Base-by-base conservation (phyloP, 1,140 invertebrate species). In the Papilio machaon region DNA sequence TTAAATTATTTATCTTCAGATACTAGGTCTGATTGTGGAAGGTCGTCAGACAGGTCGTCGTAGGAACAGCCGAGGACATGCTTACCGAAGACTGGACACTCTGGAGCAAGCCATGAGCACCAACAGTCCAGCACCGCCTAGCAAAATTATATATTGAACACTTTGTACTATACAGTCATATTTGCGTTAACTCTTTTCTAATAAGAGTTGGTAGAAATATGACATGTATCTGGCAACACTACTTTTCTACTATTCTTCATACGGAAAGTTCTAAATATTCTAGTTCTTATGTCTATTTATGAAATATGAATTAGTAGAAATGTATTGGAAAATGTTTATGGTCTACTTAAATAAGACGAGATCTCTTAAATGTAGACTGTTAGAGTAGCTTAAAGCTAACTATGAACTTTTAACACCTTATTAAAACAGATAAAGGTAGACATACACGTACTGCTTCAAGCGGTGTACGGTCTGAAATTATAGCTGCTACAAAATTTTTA, bases 71-170 rank as follows among this genome's bases (percentile, higher is more conserved):
- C 85, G 93, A 1, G 92, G 92, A 0, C 92, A 92, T 81, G 89
- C 92, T 4, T 94, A 94, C 84, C 88, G 91, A 38, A 88, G 93
- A 0, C 86, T 94, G 2, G 93, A 94, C 60, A 94, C 92, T 0
- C 73, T 94, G 8, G 93, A 94, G 73, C 93, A 94, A 78, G 93
- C 92, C 0, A 93, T 94, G 90, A 93, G 86, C 81, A 83, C 88
- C 8, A 91, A 89, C 75, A 84, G 88, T 0, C 79, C 91, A 0
- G 91, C 91, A 10, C 90, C 92, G 2, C 92, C 93, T 10, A 94
- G 90, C 83, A 94, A 94, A 84, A 94, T 94, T 70, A 94, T 94
- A 84, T 94, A 94, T 78, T 94, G 82, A 91, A 84, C 38, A 43
- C 38, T 43, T 43, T 43, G 23, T 30, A 30, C 23, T 43, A 4